These are phyloP conservation scores for Crenichthys baileyi DNA, from an alignment of 2,797 vertebrate genomes.

Conservation along the genomic window DNA sequence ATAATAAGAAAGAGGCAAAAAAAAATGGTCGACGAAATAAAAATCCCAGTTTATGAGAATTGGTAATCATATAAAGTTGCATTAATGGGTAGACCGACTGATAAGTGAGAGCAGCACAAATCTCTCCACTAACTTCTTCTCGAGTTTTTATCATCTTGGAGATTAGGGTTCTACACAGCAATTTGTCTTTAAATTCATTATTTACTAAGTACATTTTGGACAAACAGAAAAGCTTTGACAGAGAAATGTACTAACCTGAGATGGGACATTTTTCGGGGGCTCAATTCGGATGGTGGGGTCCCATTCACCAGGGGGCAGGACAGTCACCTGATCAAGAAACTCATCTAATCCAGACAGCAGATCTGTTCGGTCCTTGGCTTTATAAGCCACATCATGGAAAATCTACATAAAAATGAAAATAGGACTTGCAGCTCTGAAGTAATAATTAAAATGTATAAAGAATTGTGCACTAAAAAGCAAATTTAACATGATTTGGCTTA, in stretches of 20 bases:
- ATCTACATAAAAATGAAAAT: constrained; percentile 75
- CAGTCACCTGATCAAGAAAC: constrained; percentile 96
- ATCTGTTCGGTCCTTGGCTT: constrained; percentile 95
- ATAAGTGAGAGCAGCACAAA: neutral
- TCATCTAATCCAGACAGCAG: constrained; percentile 95
- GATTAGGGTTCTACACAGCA: neutral
- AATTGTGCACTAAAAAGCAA: neutral
- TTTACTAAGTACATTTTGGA: neutral
- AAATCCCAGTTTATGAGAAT: neutral
- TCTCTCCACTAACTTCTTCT: neutral
- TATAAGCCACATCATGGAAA: constrained; percentile 97
- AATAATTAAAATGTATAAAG: neutral
- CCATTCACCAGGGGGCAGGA: constrained; percentile 96
- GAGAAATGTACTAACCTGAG: constrained; percentile 84
- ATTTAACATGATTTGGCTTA: neutral
- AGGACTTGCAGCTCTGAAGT: neutral
- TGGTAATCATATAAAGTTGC: neutral
- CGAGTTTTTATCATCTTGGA: neutral
- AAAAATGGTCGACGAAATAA: neutral
- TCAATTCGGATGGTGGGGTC: constrained; percentile 96
- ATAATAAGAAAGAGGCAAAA: neutral
- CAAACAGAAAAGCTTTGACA: neutral
- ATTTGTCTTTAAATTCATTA: neutral
- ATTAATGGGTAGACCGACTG: neutral
- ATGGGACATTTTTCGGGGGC: constrained; percentile 94